A percentile compares a stretch with the other conserved stretches of the same genome.
These are phyloP conservation scores for Scelioninae gen. 1 DNA, from an alignment of 2,888 invertebrate genomes.

Conservation along the genomic window DNA sequence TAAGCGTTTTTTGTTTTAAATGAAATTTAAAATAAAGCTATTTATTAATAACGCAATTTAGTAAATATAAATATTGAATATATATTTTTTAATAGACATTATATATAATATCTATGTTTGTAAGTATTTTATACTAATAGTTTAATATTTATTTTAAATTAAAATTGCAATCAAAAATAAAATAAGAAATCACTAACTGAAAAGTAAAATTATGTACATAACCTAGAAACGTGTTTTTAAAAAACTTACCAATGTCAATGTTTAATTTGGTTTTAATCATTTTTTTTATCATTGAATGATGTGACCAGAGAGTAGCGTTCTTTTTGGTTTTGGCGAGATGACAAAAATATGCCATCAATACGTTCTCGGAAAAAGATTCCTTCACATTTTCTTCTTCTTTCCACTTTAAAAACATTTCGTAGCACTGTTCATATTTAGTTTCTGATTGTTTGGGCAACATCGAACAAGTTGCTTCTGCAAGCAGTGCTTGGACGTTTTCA, in stretches of 20 bases:
- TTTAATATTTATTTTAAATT: background rate
- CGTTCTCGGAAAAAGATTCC: conserved; percentile 33
- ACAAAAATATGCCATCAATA: conserved; percentile 43
- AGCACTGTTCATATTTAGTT: conserved; percentile 27
- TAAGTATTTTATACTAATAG: too few relatives aligned
- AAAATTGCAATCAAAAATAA: conserved; percentile 2
- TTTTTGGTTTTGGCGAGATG: conserved; percentile 29
- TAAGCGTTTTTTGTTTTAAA: too few relatives aligned
- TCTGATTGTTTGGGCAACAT: conserved; percentile 17
- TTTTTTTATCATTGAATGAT: conserved; percentile 38
- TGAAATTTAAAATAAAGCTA: too few relatives aligned
- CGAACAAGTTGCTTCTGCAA: conserved; percentile 13
- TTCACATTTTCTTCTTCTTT: conserved; percentile 29
- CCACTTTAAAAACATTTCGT: conserved; percentile 30
- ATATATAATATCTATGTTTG: too few relatives aligned
- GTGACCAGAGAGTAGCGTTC: conserved; percentile 37
- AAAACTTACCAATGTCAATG: conserved; percentile 49
- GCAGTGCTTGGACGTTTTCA: conserved; percentile 11
- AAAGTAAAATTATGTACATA: conserved; percentile 9
- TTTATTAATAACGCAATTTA: too few relatives aligned
- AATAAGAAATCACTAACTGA: too few relatives aligned
- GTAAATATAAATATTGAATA: too few relatives aligned
- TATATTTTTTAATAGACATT: too few relatives aligned
- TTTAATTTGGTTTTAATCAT: conserved; percentile 35
- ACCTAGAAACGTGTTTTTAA: conserved; percentile 5